Percentiles rank a stretch among this genome's conserved stretches.
Evolutionary conservation across 2,113 vertebrate species (phyloP).

Genomic region (Pampusana beccarii): DNA sequence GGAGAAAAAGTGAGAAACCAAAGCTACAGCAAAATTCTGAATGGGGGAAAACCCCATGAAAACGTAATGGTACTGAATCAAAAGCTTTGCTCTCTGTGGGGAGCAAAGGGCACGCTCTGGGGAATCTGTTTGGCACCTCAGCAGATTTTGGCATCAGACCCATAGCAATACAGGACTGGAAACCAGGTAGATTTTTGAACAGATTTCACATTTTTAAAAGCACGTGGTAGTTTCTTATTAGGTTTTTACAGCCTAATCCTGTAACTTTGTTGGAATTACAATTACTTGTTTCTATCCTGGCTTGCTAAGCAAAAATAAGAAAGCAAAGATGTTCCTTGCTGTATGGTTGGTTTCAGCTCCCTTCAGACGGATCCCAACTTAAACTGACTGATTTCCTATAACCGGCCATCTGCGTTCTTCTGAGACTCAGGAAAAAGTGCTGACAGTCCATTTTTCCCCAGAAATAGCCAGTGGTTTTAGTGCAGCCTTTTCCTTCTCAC

Average conservation of each 20-base stretch:
- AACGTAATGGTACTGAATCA: not conserved
- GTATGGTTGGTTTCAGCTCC: not conserved
- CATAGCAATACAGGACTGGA: not conserved
- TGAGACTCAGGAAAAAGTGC: not conserved
- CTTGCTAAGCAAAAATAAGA: not conserved
- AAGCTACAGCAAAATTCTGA: not conserved
- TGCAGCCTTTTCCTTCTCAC: not conserved
- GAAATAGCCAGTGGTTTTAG: not conserved
- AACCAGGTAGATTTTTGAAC: not conserved
- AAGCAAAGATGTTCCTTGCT: not conserved
- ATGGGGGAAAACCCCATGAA: not conserved
- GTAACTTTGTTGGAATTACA: not conserved
- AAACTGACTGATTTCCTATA: not conserved
- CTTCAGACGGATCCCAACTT: not conserved
- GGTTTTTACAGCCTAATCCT: not conserved
- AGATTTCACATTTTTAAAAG: not conserved
- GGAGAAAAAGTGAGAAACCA: not conserved
- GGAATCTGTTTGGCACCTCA: not conserved
- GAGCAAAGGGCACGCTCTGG: not conserved
- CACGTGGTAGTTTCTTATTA: not conserved
- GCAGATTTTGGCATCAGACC: not conserved
- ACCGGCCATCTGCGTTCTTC: not conserved
- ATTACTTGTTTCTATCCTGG: not conserved
- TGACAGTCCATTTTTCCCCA: not conserved
- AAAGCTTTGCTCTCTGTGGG: not conserved